Evolutionary conservation across 1,140 invertebrate species (phyloP), one percentile per base, ranked within the genome.

Genomic region (Drosophila carrolli): DNA sequence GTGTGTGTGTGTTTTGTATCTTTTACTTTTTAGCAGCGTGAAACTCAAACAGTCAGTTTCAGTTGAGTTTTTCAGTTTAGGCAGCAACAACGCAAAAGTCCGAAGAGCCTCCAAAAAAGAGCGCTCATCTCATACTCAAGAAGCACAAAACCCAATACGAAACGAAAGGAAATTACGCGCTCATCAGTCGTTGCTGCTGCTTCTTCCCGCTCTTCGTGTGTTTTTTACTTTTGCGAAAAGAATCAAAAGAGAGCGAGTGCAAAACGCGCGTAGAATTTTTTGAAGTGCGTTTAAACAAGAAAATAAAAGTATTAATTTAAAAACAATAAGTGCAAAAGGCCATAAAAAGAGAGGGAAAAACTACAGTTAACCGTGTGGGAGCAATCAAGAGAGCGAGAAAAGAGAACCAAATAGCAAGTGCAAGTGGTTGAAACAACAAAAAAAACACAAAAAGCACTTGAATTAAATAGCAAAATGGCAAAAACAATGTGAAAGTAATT

Each of bases 1-100:
- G 43, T 54, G 29, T 71, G 48, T 80, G 55, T 65, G 82, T 58
- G 70, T 88, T 68, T 86, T 79, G 83, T 88, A 88, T 88, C 83
- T 88, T 88, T 88, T 89, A 88, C 84, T 88, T 89, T 86, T 88
- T 77, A 88, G 83, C 84, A 88, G 83, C 60, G 60, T 63, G 54
- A 63, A 63, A 61, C 60, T 60, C 79, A 68, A 86, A 81, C 84
- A 82, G 60, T 88, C 73, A 50, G 43, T 50, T 81, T 81, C 85
- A 78, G 80, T 86, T 88, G 77, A 71, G 74, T 55, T 85, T 75
- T 51, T 51, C 48, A 51, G 48, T 51, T 51, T 35, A 51, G 48
- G 48, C 48, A 51, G 48, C 48, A 51, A 51, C 48, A 51, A 51
- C 73, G 62, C 81, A 84, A 37, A 53, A 53, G 50, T 53, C 10